These are phyloP conservation scores for Volucella bombylans DNA, from an alignment of 2,888 invertebrate genomes.

Conservation along the genomic window DNA sequence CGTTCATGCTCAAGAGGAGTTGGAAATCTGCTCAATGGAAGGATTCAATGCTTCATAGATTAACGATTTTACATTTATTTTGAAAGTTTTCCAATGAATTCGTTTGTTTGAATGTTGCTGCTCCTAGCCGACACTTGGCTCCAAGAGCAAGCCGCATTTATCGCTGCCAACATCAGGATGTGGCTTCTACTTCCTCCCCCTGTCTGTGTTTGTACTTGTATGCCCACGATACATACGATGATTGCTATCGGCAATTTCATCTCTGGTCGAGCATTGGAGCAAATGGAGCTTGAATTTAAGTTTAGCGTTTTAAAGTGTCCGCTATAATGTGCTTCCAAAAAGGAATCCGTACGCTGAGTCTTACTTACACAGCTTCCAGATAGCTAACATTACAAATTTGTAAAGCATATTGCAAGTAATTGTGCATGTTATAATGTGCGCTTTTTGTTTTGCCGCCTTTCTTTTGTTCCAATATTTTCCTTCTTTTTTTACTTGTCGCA, in stretches of 20 bases:
- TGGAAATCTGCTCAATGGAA: slow-evolving; percentile 73
- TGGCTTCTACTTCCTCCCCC: slow-evolving; percentile 45
- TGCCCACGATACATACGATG: slow-evolving; percentile 62
- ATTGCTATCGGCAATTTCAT: slow-evolving; percentile 68
- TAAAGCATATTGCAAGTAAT: slow-evolving; percentile 48
- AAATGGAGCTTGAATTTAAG: slow-evolving; percentile 71
- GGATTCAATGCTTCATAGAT: slow-evolving; percentile 74
- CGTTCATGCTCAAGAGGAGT: slow-evolving; percentile 23
- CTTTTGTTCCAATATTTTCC: slow-evolving; percentile 28
- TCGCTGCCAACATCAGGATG: slow-evolving; percentile 71
- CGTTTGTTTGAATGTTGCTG: slow-evolving; percentile 42
- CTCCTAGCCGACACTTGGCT: slow-evolving; percentile 61
- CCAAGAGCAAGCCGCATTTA: slow-evolving; percentile 72
- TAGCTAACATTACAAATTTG: too few species aligned
- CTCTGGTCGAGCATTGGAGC: slow-evolving; percentile 29
- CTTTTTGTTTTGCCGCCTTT: slow-evolving; percentile 56
- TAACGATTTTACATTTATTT: slow-evolving; percentile 73
- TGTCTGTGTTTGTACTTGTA: slow-evolving; percentile 55
- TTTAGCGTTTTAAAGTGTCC: slow-evolving; percentile 50
- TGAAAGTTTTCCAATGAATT: slow-evolving; percentile 71
- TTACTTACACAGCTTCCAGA: too few species aligned
- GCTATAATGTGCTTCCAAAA: slow-evolving; percentile 30
- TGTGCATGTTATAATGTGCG: slow-evolving; percentile 70
- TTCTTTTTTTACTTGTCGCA: neutral
- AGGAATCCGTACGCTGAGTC: neutral